Evolutionary conservation across 2,797 vertebrate genomes (phyloP).

Genomic region (Chelonia mydas): DNA sequence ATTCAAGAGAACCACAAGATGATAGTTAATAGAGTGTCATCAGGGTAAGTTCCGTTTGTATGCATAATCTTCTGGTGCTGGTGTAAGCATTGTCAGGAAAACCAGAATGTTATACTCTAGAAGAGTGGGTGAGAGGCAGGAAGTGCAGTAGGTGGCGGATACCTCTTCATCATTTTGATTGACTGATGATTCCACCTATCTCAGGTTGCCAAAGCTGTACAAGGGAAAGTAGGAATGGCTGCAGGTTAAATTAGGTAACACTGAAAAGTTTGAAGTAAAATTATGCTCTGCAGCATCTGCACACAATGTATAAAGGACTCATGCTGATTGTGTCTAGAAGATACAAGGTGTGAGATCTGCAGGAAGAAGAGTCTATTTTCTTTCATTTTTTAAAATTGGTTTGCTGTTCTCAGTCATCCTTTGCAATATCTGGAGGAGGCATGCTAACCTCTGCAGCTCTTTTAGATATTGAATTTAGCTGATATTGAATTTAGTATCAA

Average conservation of each 20-base stretch:
- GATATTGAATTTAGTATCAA: too few species aligned
- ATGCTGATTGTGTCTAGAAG: neutral
- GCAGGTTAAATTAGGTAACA: neutral
- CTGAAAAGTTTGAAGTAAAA: neutral
- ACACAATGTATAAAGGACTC: rapidly evolving
- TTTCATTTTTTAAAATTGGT: neutral
- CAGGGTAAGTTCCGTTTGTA: neutral
- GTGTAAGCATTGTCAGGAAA: neutral
- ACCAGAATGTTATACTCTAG: neutral
- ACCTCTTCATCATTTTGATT: neutral
- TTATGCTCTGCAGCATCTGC: neutral
- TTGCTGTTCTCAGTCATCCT: neutral
- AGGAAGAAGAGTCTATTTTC: rapidly evolving
- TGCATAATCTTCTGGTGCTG: neutral
- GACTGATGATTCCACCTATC: neutral
- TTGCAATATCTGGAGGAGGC: neutral
- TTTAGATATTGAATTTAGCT: neutral
- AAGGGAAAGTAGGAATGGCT: neutral
- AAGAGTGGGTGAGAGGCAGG: neutral
- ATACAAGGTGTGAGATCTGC: neutral
- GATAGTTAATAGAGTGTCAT: neutral
- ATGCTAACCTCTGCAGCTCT: neutral
- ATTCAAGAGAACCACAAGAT: neutral
- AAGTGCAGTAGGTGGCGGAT: rapidly evolving
- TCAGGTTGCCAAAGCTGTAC: neutral